A percentile compares a stretch with the other conserved stretches of the same genome.
phyloP scores from a whole-genome alignment of 30 jellyfish, hydroid and myxozoan species.

The Sanderia malayensis region DNA sequence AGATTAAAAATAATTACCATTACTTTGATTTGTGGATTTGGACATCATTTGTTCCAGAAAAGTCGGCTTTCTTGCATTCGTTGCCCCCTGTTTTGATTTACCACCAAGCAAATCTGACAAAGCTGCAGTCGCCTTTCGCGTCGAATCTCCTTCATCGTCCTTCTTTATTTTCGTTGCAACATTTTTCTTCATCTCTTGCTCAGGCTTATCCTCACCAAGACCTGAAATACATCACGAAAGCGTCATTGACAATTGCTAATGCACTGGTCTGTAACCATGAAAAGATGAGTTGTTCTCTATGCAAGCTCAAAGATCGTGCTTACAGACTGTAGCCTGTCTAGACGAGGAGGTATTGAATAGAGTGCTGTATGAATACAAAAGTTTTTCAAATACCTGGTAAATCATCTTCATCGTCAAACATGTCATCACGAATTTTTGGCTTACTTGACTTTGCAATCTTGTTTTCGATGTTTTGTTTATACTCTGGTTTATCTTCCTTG shows the following conservation, averaged over 20 bases:
- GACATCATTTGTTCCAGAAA: constrained; percentile 88
- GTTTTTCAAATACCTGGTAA: constrained; percentile 72
- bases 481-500: not conserved
- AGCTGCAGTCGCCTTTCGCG: constrained; percentile 75
- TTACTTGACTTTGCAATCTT: constrained; percentile 7
- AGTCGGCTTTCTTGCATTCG: constrained; percentile 66
- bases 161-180: constrained; percentile 2
- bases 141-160: constrained; percentile 58
- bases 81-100: constrained; percentile 12
- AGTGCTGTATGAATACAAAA: not conserved
- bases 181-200: too few species aligned
- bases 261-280: too few species aligned
- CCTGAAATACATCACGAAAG: constrained; percentile 46
- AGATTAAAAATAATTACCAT: constrained; percentile 20
- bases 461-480: not conserved
- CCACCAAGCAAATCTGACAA: constrained; percentile 75
- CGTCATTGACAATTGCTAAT: too few species aligned
- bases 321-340: too few species aligned
- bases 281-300: too few species aligned
- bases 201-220: constrained; percentile 66
- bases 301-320: too few species aligned
- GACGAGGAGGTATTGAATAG: not conserved
- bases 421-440: constrained; percentile 53
- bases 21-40: constrained; percentile 13
- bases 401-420: constrained; percentile 83